A percentile compares a stretch with the other conserved stretches of the same genome.
Evolutionary conservation across 2,797 vertebrate genomes (phyloP).

Genomic region (Emydoidea blandingii): DNA sequence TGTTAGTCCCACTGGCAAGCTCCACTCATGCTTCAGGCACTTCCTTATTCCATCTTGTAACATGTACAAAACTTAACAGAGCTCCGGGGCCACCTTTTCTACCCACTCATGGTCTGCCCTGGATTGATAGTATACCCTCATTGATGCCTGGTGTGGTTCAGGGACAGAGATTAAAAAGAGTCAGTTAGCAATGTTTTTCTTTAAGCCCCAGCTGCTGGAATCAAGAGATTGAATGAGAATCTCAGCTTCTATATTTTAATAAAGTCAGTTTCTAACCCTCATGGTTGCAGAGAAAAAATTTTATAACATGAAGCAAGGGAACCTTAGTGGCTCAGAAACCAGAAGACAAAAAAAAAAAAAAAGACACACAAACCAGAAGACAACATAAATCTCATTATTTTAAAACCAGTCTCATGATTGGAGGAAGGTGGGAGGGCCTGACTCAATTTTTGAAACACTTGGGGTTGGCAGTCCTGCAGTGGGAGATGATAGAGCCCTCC

Average conservation of each 20-base stretch:
- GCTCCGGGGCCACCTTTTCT: background rate
- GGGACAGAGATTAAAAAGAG: background rate
- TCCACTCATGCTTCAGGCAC: rapidly evolving
- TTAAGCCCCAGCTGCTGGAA: slow-evolving; percentile 19
- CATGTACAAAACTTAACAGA: rapidly evolving
- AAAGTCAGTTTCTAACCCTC: background rate
- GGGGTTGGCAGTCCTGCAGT: background rate
- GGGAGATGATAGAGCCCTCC: background rate
- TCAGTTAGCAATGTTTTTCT: background rate
- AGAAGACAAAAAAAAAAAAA: background rate
- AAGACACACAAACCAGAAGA: background rate
- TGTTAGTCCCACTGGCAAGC: background rate
- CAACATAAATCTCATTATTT: background rate
- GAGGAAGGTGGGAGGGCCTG: background rate
- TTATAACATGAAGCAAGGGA: background rate
- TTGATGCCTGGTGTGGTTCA: background rate
- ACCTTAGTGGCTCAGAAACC: background rate
- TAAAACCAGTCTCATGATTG: background rate
- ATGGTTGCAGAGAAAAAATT: background rate
- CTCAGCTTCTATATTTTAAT: background rate
- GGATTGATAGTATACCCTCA: background rate
- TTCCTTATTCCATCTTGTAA: background rate
- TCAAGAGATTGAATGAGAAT: background rate
- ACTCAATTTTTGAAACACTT: background rate
- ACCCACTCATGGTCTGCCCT: background rate